Conservation (phyloP, 2,888 invertebrate genomes). For the Heliothis peltigera region DNA sequence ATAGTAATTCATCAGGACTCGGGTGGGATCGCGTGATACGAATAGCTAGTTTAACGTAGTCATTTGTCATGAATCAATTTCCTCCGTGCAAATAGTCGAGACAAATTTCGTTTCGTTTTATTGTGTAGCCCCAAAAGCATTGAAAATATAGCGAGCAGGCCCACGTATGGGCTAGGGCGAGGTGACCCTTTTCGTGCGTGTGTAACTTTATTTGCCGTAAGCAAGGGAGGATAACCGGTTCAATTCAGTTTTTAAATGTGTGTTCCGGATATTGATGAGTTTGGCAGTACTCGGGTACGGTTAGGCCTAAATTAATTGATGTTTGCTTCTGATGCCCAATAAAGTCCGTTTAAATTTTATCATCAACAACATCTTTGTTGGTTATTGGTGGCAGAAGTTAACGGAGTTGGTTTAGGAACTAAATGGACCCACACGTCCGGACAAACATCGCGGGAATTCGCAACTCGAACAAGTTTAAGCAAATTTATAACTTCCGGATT, state of each 20-base stretch:
- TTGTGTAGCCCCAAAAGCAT: conserved; percentile 26
- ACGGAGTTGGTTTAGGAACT: conserved; percentile 81
- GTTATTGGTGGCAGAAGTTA: conserved; percentile 82
- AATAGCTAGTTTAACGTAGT: too few relatives aligned
- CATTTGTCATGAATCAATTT: conserved; percentile 57
- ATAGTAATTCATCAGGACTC: too few relatives aligned
- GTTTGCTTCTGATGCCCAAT: conserved; percentile 32
- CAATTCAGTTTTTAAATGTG: conserved; percentile 61
- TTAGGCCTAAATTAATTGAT: conserved; percentile 15
- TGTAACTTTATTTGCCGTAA: conserved; percentile 61
- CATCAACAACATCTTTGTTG: conserved; percentile 74
- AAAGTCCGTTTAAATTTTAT: conserved; percentile 65
- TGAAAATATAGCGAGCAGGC: conserved; percentile 38
- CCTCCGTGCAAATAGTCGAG: conserved; percentile 47
- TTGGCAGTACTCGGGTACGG: conserved; percentile 27
- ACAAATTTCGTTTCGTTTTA: conserved; percentile 40
- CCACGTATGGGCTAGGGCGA: conserved; percentile 53
- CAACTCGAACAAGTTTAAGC: conserved; percentile 88
- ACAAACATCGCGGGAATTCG: conserved; percentile 86
- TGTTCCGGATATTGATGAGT: conserved; percentile 60
- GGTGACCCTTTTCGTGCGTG: conserved; percentile 58
- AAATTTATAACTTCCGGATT: conserved; percentile 88
- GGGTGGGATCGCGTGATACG: too few relatives aligned
- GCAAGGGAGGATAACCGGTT: conserved; percentile 54
- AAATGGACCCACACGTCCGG: conserved; percentile 88